Evolutionary conservation across 2,888 invertebrate genomes (phyloP), one percentile per base, ranked within the genome.

Genomic region (Hyppa rectilinea): DNA sequence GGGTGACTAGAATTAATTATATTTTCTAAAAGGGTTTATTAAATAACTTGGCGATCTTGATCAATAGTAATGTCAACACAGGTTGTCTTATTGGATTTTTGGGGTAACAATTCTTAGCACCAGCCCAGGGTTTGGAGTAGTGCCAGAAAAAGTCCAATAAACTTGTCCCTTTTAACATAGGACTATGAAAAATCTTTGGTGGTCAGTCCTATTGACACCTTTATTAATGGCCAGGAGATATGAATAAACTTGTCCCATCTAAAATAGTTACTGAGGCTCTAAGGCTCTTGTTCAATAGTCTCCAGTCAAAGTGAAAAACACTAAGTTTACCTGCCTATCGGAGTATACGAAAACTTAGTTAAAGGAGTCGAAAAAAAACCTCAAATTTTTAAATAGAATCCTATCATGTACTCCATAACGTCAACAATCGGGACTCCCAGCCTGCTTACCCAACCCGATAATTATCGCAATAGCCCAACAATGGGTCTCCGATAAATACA

Each of bases 391-490:
- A 55, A 29, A 34, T 26, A 20, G 5, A 50, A 34, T 43, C 5
- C n/a, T 43, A 0, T 12, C 20, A 69, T 31, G 50, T 2, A 26
- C 31, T 31, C 2, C 14, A 45, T 71, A 23, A 23, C 14, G 23
- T 9, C 6, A 23, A n/a, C 6, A 40, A 26, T 6, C 4, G 40
- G 12, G 31, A 10, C 29, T 31, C n/a, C 43, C 12, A 49, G 17
- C 4, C 9, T 23, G 52, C 59, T 60, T 49, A 40, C 47, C 7
- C 45, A 80, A 75, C 36, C 49, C 10, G 6, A 69, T 56, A 63
- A 78, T 59, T 52, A 67, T 71, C 43, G 26, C 34, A 36, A 49
- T 65, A 56, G 49, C 58, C 71, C 29, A 7, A 77, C 69, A 74
- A 74, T 65, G 36, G 56, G 14, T 17, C 10, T 20, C 26, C 31